Evolutionary conservation across 2,113 vertebrate species (phyloP), one percentile per base, ranked within the genome.

Genomic region (Labrus mixtus): DNA sequence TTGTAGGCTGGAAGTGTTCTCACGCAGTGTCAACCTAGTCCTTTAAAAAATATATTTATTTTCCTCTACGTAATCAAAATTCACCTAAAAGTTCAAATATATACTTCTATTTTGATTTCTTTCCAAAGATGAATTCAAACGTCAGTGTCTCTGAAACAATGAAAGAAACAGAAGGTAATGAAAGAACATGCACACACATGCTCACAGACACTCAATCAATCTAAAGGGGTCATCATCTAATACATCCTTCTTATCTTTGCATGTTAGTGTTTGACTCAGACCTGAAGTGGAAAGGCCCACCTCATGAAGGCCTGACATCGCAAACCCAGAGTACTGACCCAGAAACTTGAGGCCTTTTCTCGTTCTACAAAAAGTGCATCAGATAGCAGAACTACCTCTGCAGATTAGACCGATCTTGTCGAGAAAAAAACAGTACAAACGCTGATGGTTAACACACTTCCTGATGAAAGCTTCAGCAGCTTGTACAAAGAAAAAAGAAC

Each of bases 191-290:
- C 57, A 19, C 57, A 45, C 11, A 45, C 12, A n/a, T n/a, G 43
- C 10, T 15, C 5, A 45, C 10, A 45, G 43, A 17, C 29, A 4
- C 29, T 0, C 29, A 25, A 33, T 33, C 89, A 83, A 93, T 94
- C 92, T 91, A 93, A 93, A 77, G 54, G 76, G 91, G 90, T 78
- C 91, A 94, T 94, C 91, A n/a, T 29, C n/a, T 46, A 36, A 36
- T 51, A 29, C 58, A 23, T 57, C n/a, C 19, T 17, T 59, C 41
- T 79, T 70, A 78, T 82, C 72, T 84, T 64, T 67, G 8, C 13
- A 8, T n/a, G 73, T 82, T 59, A 59, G 29, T 75, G 62, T 68
- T 51, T 81, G 54, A 82, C 61, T 60, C 45, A 20, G 54, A 67
- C 59, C 46, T 33, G 29, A 33, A 33, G 29, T 33, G 4, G 17